Percentiles rank a stretch among this genome's conserved stretches.
These are phyloP conservation scores for Esox niger DNA, from an alignment of 2,113 vertebrate species.

Conservation along the genomic window DNA sequence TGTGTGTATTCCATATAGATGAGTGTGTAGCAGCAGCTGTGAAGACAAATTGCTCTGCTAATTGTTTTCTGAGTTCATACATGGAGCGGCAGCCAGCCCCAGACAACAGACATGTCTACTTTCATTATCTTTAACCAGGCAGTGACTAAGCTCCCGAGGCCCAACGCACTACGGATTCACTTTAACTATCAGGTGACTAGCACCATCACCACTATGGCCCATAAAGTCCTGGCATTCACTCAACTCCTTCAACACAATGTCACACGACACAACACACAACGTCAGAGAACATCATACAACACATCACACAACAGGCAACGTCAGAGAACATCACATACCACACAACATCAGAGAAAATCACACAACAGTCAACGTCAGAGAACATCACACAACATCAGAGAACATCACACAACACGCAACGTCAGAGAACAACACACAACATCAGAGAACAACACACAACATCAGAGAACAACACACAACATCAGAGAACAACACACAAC, in stretches of 20 bases:
- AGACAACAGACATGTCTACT: slow-evolving; percentile 7
- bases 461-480: no score
- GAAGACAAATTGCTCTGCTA: slow-evolving; percentile 23
- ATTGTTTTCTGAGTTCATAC: slow-evolving; percentile 21
- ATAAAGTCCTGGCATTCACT: background rate
- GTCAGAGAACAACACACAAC: no score
- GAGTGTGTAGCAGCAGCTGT: background rate
- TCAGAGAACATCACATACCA: no score
- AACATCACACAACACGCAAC: no score
- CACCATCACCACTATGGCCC: background rate
- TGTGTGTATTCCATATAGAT: background rate
- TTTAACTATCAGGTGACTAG: slow-evolving; percentile 25
- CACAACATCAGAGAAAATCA: no score
- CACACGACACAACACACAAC: no score
- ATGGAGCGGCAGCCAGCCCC: background rate
- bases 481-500: no score
- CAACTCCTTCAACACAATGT: background rate
- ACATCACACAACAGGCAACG: no score
- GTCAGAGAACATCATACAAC: no score
- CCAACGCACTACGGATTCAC: slow-evolving; percentile 16
- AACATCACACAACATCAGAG: no score
- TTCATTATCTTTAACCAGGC: slow-evolving; percentile 27
- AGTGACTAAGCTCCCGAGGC: slow-evolving; percentile 20
- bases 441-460: no score
- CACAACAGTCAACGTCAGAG: no score